Conservation (phyloP, 2,888 invertebrate genomes). For the Neoascia interrupta region DNA sequence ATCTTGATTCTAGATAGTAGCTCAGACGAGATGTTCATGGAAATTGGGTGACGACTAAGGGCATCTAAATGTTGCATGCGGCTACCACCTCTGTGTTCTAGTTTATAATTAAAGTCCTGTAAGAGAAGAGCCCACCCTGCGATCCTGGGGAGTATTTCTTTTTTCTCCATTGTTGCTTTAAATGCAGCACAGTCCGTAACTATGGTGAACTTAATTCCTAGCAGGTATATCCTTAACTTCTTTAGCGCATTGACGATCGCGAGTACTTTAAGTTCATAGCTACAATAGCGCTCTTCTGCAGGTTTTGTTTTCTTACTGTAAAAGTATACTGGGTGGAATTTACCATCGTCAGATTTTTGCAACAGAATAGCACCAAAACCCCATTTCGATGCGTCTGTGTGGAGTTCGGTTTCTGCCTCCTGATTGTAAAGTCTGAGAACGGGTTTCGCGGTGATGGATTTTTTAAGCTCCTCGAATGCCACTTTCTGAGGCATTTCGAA, state of each 20-base stretch:
- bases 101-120: constrained; percentile 51
- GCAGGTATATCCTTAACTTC: not conserved
- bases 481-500: not conserved
- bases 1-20: too few relatives aligned
- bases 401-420: constrained; percentile 69
- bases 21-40: too few relatives aligned
- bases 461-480: not conserved
- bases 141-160: too few relatives aligned
- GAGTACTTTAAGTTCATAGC: constrained; percentile 72
- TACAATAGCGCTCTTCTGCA: too few relatives aligned
- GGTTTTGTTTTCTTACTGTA: constrained; percentile 69
- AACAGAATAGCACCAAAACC: constrained; percentile 73
- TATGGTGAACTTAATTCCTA: not conserved
- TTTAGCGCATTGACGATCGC: not conserved
- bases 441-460: not conserved
- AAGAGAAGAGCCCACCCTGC: too few relatives aligned
- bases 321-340: constrained; percentile 71
- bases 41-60: constrained; percentile 6
- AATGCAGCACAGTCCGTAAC: constrained; percentile 1
- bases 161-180: constrained; percentile 7
- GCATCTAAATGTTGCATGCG: constrained; percentile 62
- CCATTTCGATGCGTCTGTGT: constrained; percentile 72
- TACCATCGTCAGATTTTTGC: constrained; percentile 67
- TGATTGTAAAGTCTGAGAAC: constrained; percentile 3
- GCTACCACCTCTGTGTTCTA: constrained; percentile 59